Conservation (phyloP, 2,797 vertebrate species). For the Macrochelys suwanniensis region DNA sequence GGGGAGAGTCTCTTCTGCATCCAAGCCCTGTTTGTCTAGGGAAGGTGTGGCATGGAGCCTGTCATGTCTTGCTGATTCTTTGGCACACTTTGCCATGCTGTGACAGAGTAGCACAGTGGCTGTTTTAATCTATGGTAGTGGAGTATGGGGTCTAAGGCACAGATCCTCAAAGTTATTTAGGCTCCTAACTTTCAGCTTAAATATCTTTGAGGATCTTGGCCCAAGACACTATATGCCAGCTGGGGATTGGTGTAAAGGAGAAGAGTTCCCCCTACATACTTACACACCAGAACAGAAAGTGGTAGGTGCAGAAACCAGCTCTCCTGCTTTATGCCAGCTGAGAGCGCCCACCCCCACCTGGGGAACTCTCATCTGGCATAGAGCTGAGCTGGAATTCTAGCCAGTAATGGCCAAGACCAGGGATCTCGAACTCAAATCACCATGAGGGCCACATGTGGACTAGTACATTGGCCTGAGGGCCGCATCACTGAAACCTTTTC, state of each 20-base stretch:
- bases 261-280: background rate
- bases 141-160: background rate
- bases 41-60: background rate
- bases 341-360: background rate
- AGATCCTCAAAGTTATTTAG: background rate
- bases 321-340: no score
- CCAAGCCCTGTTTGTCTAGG: background rate
- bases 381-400: background rate
- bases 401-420: background rate
- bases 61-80: background rate
- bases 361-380: background rate
- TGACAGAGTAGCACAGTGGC: background rate
- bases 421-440: no score
- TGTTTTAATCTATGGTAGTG: background rate
- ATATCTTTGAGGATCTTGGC: background rate
- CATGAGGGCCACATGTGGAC: no score
- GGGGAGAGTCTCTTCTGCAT: slow-evolving; percentile 16
- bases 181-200: background rate
- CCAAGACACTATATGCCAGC: background rate
- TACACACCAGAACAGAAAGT: background rate
- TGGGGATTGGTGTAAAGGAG: background rate
- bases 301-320: background rate
- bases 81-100: background rate
- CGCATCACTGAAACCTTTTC: no score
- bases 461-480: no score